A percentile compares a stretch with the other conserved stretches of the same genome.
These are phyloP conservation scores for Empis stercorea DNA, from an alignment of 2,888 invertebrate genomes.

Conservation along the genomic window DNA sequence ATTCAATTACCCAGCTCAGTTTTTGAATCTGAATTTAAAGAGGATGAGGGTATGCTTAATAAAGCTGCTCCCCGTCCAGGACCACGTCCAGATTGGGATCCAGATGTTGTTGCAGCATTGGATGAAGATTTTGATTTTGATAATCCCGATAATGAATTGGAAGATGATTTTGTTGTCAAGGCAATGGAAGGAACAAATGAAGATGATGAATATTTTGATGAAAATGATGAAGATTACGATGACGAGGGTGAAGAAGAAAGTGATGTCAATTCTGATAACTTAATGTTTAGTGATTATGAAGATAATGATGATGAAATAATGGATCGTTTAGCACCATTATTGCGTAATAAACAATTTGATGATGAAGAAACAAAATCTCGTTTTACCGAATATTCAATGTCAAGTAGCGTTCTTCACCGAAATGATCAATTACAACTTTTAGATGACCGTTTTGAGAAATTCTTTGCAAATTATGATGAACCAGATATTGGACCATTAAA, in stretches of 20 bases:
- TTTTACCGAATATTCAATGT: slow-evolving; percentile 89
- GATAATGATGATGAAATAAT: slow-evolving; percentile 38
- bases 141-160: slow-evolving; percentile 70
- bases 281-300: slow-evolving; percentile 28
- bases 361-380: slow-evolving; percentile 73
- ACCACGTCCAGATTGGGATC: slow-evolving; percentile 65
- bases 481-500: slow-evolving; percentile 82
- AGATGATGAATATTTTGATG: slow-evolving; percentile 16
- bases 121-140: slow-evolving; percentile 86
- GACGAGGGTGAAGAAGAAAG: slow-evolving; percentile 18
- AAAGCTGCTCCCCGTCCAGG: slow-evolving; percentile 36
- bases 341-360: slow-evolving; percentile 34
- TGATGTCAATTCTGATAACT: slow-evolving; percentile 23
- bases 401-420: slow-evolving; percentile 75
- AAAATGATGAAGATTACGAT: slow-evolving; percentile 17
- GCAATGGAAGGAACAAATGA: slow-evolving; percentile 39
- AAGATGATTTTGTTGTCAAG: slow-evolving; percentile 81
- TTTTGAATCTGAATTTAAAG: slow-evolving; percentile 76
- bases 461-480: slow-evolving; percentile 76
- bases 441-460: slow-evolving; percentile 80
- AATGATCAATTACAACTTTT: slow-evolving; percentile 70
- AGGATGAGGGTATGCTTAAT: slow-evolving; percentile 53
- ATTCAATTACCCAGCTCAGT: slow-evolving; percentile 71
- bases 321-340: slow-evolving; percentile 35
- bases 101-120: slow-evolving; percentile 83